Percentiles rank a stretch among this genome's conserved stretches.
These are phyloP conservation scores for Adineta ricciae DNA, from an alignment of 2,888 invertebrate species.

Conservation along the genomic window DNA sequence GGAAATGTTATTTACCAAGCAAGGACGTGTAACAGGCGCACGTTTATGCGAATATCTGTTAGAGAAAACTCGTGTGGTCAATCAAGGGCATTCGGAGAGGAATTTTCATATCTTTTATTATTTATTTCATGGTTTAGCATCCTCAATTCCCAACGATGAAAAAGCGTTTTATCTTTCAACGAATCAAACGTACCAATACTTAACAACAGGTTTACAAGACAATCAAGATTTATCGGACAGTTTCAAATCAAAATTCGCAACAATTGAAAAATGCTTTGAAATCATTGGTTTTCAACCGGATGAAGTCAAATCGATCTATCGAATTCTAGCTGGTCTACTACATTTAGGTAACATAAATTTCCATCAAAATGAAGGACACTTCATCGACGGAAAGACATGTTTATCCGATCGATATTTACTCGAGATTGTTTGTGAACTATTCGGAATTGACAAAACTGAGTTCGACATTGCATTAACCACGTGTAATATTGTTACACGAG, in stretches of 20 bases:
- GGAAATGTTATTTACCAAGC: conserved; percentile 65
- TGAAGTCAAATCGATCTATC: conserved; percentile 64
- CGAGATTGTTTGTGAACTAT: conserved; percentile 60
- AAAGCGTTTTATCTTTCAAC: conserved; percentile 3
- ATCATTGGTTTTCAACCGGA: conserved; percentile 66
- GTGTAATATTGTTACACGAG: conserved; percentile 69
- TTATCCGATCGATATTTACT: conserved; percentile 25
- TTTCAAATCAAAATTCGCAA: conserved; percentile 61
- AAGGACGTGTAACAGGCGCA: conserved; percentile 77
- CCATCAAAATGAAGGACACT: conserved; percentile 33
- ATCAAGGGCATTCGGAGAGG: conserved; percentile 65
- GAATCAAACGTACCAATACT: neutral
- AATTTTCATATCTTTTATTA: conserved; percentile 83
- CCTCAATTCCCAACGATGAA: conserved; percentile 52
- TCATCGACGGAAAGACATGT: conserved; percentile 31
- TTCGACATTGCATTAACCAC: conserved; percentile 74
- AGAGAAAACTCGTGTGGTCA: conserved; percentile 75
- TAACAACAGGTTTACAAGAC: conserved; percentile 5
- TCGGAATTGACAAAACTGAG: conserved; percentile 69
- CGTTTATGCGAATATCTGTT: conserved; percentile 73
- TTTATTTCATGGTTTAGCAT: conserved; percentile 73
- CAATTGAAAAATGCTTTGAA: conserved; percentile 60
- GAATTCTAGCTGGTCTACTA: conserved; percentile 64
- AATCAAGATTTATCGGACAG: conserved; percentile 40
- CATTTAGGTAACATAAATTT: conserved; percentile 53